Base-by-base conservation (phyloP, 2,797 vertebrate genomes). In the Acanthopagrus latus region DNA sequence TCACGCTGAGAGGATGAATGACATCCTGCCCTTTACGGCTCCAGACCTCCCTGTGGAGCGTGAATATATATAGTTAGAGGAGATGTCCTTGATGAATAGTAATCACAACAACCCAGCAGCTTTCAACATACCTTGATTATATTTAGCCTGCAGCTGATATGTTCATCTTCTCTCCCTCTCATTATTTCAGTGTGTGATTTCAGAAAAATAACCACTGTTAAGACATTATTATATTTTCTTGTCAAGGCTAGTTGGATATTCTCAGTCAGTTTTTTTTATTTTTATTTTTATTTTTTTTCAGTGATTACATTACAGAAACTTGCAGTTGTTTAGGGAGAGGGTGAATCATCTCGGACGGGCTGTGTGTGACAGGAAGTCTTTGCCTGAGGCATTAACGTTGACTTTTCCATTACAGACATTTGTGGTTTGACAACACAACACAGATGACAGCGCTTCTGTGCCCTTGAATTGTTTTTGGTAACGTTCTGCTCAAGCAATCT, bases 1-100 rank as follows among this genome's bases (percentile, higher is more conserved):
- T 83, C 85, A 52, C 27, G 60, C 89, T 85, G 86, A 71, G 91
- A 91, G 80, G 86, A 92, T 93, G 82, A 91, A 91, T 87, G 86
- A 80, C 82, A 85, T 83, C 74, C 83, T 88, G 90, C 89, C 90
- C 89, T 92, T 93, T 89, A 77, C 73, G 67, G 64, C 76, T 65
- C 67, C 69, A 64, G 23, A 65, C 9, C 59, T 79, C 84, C 67
- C 86, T 13, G 54, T 20, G 63, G 70, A 71, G 51, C 51, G 68
- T 59, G 48, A 71, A 78, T 65, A 81, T 57, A 80, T 80, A 75
- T 70, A 59, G 64, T 80, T 72, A 83, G 77, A 79, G 63, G 68
- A 33, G 43, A 63, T 69, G 66, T 74, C 84, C 85, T 82, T 71
- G 56, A 80, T 83, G 62, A 80, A 81, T 51, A 60, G 38, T 55